phyloP scores from a whole-genome alignment of 2,113 vertebrate genomes.

The crab-eating macaque (Macaca fascicularis) region DNA sequence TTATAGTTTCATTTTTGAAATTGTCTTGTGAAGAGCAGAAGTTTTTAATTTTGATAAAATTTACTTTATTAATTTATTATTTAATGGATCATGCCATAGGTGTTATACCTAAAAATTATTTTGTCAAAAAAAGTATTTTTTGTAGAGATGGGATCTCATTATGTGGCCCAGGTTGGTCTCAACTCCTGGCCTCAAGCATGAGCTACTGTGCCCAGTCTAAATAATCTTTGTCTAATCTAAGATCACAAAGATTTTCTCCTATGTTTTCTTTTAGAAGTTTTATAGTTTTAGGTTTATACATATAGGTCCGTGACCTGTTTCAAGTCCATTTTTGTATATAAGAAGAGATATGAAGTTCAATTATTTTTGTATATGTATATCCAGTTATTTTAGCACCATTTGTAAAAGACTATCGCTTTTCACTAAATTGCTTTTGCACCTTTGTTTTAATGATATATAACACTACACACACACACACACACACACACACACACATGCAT shows the following conservation, averaged over 20 bases:
- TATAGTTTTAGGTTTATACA: neutral
- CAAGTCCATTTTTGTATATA: neutral
- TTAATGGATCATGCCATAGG: neutral
- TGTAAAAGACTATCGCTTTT: neutral
- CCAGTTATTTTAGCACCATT: neutral
- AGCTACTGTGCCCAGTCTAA: too few species aligned
- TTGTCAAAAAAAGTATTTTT: too few species aligned
- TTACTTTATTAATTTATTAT: neutral
- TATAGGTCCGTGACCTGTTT: neutral
- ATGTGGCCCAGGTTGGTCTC: too few species aligned
- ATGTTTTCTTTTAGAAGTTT: constrained; percentile 3
- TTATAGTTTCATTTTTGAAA: neutral
- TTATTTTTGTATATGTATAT: neutral
- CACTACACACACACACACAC: neutral
- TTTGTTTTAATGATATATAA: neutral
- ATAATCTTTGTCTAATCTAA: neutral
- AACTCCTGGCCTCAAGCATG: too few species aligned
- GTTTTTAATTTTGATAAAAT: neutral
- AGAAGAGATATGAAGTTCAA: neutral
- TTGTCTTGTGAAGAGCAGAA: neutral
- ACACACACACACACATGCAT: neutral
- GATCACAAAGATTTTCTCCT: neutral
- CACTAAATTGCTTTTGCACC: neutral
- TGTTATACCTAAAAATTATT: neutral
- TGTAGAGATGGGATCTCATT: too few species aligned